Evolutionary conservation across 2,888 invertebrate species (phyloP).

Genomic region (Torymus auratus): DNA sequence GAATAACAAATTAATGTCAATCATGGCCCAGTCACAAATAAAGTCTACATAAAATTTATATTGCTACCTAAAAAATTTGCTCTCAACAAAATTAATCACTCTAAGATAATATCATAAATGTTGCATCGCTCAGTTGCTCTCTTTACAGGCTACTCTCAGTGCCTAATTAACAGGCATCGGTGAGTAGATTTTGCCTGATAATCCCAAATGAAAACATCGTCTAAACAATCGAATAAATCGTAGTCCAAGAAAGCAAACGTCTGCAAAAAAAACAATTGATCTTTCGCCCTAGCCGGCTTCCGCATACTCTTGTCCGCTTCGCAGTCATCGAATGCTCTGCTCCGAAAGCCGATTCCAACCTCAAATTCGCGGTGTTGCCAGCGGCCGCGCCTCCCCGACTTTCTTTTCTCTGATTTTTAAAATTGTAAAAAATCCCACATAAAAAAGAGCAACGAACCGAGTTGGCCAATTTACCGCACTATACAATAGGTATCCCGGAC

Average conservation of each 20-base stretch:
- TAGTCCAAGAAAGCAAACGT: conserved; percentile 1
- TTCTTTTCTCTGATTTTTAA: conserved; percentile 3
- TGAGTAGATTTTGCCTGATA: neutral
- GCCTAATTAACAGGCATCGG: neutral
- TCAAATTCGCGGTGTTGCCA: conserved; percentile 25
- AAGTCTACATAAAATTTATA: neutral
- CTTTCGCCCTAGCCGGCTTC: neutral
- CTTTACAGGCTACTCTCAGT: neutral
- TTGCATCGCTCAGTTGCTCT: conserved; percentile 43
- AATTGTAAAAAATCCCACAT: conserved; percentile 33
- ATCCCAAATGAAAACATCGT: neutral
- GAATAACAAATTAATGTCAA: neutral
- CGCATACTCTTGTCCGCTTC: neutral
- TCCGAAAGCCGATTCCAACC: conserved; percentile 33
- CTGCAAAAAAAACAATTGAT: conserved; percentile 33
- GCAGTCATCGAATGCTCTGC: neutral
- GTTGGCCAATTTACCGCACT: no score
- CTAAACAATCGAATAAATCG: conserved; percentile 18
- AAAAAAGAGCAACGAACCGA: neutral
- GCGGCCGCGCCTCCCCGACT: neutral
- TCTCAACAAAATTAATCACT: conserved; percentile 25
- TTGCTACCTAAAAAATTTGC: conserved; percentile 39
- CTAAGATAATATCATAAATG: conserved; percentile 33
- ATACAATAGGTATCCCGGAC: no score
- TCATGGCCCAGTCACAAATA: neutral